Base-by-base conservation (phyloP, 2,797 vertebrate species). In the Coregonus sp. region DNA sequence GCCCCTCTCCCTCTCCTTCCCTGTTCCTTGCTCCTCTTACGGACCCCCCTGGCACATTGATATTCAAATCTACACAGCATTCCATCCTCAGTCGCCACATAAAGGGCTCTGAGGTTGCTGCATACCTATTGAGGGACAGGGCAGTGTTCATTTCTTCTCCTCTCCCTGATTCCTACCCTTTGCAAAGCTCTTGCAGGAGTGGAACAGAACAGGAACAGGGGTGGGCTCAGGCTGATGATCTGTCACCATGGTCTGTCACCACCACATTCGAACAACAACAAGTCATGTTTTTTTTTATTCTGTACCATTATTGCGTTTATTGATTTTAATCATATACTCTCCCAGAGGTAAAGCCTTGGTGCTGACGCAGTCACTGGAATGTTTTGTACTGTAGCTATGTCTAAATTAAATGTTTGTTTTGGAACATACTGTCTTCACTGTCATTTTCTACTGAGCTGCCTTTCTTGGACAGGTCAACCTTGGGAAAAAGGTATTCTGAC, bases 61-160 rank as follows among this genome's bases (percentile, higher is more conserved):
- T 92, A 93, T 93, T 93, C 87, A 92, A 92, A 94, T 93, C 79
- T 86, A 74, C 70, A 81, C 84, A 83, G 83, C 77, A 81, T 84
- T 85, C 82, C 79, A 40, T 20, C 37, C 25, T 81, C 80, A 83
- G 84, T 77, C 81, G 81, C 81, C 16, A 84, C 3, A 56, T 82
- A 84, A 88, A 88, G 84, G 86, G 88, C 84, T 89, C 5, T 51
- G n/a, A 47, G 54, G 7, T 78, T 71, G 80, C 81, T 72, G 47
- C 51, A 70, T 51, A 15, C 51, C 72, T 72, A 81, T 75, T 18
- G 70, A 79, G 79, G 81, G 80, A 78, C 79, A 83, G 76, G 40
- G 80, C 79, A 83, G 76, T 79, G 37, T 54, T 83, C 63, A 76
- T 74, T 74, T 78, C 29, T 29, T 51, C 73, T 69, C 72, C 73